Base-by-base conservation (phyloP, 2,113 vertebrate genomes). In the Hippocampus comes region DNA sequence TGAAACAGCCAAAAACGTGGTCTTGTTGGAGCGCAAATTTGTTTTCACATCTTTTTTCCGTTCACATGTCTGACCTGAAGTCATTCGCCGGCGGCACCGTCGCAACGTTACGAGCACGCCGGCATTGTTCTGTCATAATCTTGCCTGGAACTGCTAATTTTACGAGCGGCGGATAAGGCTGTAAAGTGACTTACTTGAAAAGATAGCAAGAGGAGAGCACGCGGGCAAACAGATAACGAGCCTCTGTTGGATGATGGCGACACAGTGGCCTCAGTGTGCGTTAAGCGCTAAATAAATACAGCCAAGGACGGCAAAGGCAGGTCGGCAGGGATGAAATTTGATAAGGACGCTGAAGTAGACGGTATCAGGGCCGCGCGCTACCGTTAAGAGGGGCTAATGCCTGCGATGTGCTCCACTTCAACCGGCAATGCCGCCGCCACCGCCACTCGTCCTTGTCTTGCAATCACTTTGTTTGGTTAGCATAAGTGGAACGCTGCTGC, bases 101-200 rank as follows among this genome's bases (percentile, higher is more conserved):
- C 85, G 89, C 78, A 77, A 79, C 69, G 74, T 80, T 83, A 88
- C 86, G 79, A 88, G 74, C 89, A 88, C 89, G 83, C 82, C 81
- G 84, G 70, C 72, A 71, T 63, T 56, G 67, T 63, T 75, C 65
- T 78, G 23, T 69, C 80, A 82, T 86, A 84, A 79, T 71, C 79
- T 74, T 65, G 59, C 65, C 59, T 57, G 23, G 8, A 51, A 56
- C 17, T 67, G 57, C 61, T 66, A 63, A 67, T 67, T 55, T 75
- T 63, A 30, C 21, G 43, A 42, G 25, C 70, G 67, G 57, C 59
- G 57, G 43, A 79, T 57, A 80, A 78, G 85, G 80, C 78, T 75
- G 78, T 78, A 75, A 72, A 80, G 77, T 75, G 73, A 88, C 85
- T 87, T 73, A 84, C 78, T 89, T 89, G 78, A 89, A 87, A 84